Percentiles rank a stretch among this genome's conserved stretches.
Conservation (phyloP, 2,797 vertebrate species). For the Pristis pectinata region DNA sequence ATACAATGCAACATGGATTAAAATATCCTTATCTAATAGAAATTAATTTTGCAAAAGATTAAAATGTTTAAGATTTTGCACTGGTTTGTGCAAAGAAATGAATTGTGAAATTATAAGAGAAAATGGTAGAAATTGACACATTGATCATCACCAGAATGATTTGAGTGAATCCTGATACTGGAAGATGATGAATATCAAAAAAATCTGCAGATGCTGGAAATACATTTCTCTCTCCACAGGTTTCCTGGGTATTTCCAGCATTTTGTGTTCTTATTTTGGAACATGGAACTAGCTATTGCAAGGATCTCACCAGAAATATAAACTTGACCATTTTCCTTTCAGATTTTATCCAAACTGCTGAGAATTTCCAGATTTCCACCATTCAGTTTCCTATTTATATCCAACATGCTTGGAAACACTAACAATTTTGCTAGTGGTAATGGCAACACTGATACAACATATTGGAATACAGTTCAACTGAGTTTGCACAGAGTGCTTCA, state of each 20-base stretch:
- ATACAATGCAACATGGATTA: neutral
- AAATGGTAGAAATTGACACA: neutral
- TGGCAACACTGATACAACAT: neutral
- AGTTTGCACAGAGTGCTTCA: neutral
- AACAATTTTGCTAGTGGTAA: neutral
- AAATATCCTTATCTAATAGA: too few relatives aligned
- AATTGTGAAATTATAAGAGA: neutral
- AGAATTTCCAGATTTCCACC: neutral
- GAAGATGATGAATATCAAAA: neutral
- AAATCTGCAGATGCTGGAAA: too few relatives aligned
- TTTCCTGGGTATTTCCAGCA: too few relatives aligned
- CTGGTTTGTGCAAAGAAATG: neutral
- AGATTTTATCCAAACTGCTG: neutral
- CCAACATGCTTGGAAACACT: neutral
- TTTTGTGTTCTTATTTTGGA: neutral
- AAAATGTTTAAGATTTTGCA: too few relatives aligned
- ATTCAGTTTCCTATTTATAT: neutral
- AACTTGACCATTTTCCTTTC: neutral
- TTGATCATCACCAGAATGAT: neutral
- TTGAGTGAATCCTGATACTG: neutral
- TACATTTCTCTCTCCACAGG: too few relatives aligned
- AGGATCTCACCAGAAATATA: neutral
- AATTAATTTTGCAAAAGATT: neutral
- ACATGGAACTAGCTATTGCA: neutral
- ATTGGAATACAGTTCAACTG: neutral